Base-by-base conservation (phyloP, 2,113 vertebrate genomes). In the Spizaetus ornatus region DNA sequence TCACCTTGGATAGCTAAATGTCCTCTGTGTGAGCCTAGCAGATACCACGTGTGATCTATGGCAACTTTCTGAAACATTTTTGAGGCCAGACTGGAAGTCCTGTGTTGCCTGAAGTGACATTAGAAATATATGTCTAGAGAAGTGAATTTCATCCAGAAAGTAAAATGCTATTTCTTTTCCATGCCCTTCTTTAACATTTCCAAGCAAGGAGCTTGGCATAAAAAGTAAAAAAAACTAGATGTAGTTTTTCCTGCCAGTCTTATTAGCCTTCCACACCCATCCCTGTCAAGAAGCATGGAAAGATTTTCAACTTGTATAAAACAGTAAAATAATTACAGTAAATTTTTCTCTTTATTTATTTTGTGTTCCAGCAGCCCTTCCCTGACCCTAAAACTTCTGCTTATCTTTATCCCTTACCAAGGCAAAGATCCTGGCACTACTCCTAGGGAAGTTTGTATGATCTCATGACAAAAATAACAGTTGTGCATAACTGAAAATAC, bases 41-140 rank as follows among this genome's bases (percentile, higher is more conserved):
- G 16, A 18, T 48, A 74, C 0, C 0, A 69, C 10, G 27, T 74
- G 20, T 2, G 1, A 34, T 34, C 12, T 38, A 19, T 31, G 11
- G 13, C 13, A 67, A 67, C 13, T 67, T 62, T 40, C 66, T 74
- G 26, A 73, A 88, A 53, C 8, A 8, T 61, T 79, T 55, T 34
- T 20, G 47, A 72, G 40, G 34, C 21, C 16, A 73, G 11, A 63
- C 16, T 9, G 6, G 27, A 85, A 88, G 70, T 1, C 13, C 10
- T 63, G 5, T 25, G 18, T 20, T 82, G 22, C 32, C 16, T 50
- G 19, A 86, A 70, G 9, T 70, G 32, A 56, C 22, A 25, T 55
- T 62, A 50, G 22, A 48, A 18, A 3, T 38, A 9, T 56, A 23
- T 10, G 4, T 70, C 70, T 77, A 92, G 36, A 38, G 6, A 63